Evolutionary conservation across 1,140 invertebrate species (phyloP), one percentile per base, ranked within the genome.

Genomic region (Pseudomyrmex cubaensis): DNA sequence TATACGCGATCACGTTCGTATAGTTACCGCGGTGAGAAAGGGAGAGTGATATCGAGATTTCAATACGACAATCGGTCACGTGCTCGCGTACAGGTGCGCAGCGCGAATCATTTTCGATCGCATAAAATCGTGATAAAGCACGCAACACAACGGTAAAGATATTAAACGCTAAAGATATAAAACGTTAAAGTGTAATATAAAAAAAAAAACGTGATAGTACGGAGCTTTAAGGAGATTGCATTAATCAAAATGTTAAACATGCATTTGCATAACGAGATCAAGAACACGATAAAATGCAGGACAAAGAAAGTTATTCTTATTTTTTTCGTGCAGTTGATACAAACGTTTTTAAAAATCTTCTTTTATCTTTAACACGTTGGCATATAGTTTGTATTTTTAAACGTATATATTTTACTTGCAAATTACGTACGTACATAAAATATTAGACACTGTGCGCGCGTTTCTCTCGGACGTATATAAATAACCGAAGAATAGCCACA

Each of bases 31-130:
- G 22, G 17, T 48, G 13, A 59, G 57, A 17, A 52, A 22, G 48
- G 15, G 9, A 52, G 59, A 83, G 48, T 54, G 77, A 76, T 75
- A 75, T 9, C 44, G 64, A 87, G 69, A 85, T 86, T 70, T 64
- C 75, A 67, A 44, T 70, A 15, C 22, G 17, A 57, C 17, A n/a
- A 22, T 48, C 57, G n/a, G 1, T 61, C 70, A 56, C 52, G 66
- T 50, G 48, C 2, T 44, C 10, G 67, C 25, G 13, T 17, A n/a
- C 74, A 69, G 9, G 44, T 63, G n/a, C 35, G 35, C 7, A 54
- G 10, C 50, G 13, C 17, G 15, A 76, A 22, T 83, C n/a, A 50
- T 17, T 64, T 57, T 54, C n/a, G 10, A 35, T 63, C 20, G n/a
- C 13, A 9, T n/a, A 20, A 66, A 56, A 56, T n/a, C 15, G 54